A percentile compares a stretch with the other conserved stretches of the same genome.
These are phyloP conservation scores for Leptinotarsa peninsularis DNA, from an alignment of 2,888 invertebrate species.

Conservation along the genomic window DNA sequence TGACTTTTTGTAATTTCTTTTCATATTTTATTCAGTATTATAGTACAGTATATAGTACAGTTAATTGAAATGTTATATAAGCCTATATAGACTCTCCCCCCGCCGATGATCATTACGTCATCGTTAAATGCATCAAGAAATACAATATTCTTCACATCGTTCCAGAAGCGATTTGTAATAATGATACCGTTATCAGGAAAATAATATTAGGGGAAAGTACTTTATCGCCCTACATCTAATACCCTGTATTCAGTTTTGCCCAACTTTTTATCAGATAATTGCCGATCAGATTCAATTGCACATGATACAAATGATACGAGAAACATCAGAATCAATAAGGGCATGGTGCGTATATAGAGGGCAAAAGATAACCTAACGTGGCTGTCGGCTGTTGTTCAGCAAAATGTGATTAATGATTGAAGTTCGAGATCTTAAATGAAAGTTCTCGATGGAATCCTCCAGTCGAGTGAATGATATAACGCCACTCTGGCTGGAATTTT, in stretches of 20 bases:
- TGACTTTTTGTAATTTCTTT: too few species aligned
- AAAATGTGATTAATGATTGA: constrained; percentile 11
- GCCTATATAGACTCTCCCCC: too few species aligned
- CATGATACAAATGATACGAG: neutral
- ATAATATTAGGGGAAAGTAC: neutral
- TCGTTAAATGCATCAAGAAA: too few species aligned
- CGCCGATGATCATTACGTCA: too few species aligned
- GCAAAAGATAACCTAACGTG: neutral
- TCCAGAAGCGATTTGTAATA: too few species aligned
- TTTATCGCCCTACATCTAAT: neutral
- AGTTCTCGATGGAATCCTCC: constrained; percentile 4
- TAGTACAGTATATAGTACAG: too few species aligned
- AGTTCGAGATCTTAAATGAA: constrained; percentile 14
- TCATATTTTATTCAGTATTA: too few species aligned
- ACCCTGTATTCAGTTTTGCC: neutral
- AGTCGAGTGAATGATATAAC: constrained; percentile 13
- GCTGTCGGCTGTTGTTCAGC: neutral
- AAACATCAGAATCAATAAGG: constrained; percentile 4
- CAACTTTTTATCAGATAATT: constrained; percentile 7
- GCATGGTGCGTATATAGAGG: neutral
- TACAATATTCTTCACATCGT: too few species aligned
- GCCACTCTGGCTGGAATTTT: constrained; percentile 2
- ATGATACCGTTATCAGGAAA: neutral
- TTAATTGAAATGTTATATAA: too few species aligned
- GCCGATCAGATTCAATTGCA: constrained; percentile 6